Base-by-base conservation (phyloP, 2,888 invertebrate species). In the Neuroscelio doddi region DNA sequence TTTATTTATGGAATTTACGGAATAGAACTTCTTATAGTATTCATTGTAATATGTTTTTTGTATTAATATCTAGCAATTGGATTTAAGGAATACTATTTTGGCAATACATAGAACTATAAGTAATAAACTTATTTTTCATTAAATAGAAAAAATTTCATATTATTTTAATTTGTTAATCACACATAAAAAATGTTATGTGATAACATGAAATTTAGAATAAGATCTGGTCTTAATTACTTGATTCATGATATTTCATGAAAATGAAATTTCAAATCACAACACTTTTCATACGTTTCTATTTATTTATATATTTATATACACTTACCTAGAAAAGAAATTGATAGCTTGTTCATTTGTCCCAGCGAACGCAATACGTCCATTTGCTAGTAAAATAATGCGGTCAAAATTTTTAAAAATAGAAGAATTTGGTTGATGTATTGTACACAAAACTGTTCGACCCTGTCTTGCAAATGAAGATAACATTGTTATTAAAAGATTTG, bases 391-490 rank as follows among this genome's bases (percentile, higher is more conserved):
- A 64, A 97, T 90, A 24, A 89, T 82, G 68, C 90, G 89, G 77
- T 95, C 92, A 79, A 97, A 97, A 86, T 93, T 89, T 1, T 91
- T 90, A 83, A 95, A 95, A 56, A 94, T 86, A 75, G 95, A 93
- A 0, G 94, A 94, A 1, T 94, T 94, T 0, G 97, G 97, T 85
- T 97, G 97, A 85, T 97, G 97, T 72, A 97, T 97, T 14, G 97
- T 97, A 80, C 95, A 95, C 52, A 97, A 87, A 29, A 97, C 91
- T 0, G 96, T 95, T 84, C 93, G 93, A 12, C 95, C 94, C 69
- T 90, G 89, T 1, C 88, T 87, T 0, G 93, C 91, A 80, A 93
- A 90, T 64, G 87, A 86, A 21, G 90, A 89, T 75, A 94, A 88
- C 46, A 92, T 88, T 3, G 88, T 86, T 53, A 94, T 90, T 55